Evolutionary conservation across 1,140 invertebrate species (phyloP).

Genomic region (Acromyrmex charruanus): DNA sequence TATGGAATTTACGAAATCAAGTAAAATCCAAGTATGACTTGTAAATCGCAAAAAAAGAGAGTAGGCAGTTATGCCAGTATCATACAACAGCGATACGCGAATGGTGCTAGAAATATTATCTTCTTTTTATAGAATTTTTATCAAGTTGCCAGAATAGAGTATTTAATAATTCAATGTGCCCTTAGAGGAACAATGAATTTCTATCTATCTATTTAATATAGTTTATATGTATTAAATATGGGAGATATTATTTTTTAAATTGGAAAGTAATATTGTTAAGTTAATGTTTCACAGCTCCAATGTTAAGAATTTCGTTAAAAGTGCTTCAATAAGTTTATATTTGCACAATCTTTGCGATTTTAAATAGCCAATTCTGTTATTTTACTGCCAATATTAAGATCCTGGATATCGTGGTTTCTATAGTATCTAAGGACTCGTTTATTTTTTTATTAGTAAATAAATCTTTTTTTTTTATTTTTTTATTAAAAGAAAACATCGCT

Average conservation of each 20-base stretch:
- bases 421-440: conserved; percentile 39
- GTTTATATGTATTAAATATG: conserved; percentile 43
- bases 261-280: conserved; percentile 33
- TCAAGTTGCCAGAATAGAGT: conserved; percentile 74
- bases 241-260: conserved; percentile 22
- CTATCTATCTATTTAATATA: conserved; percentile 24
- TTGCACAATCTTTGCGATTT: conserved; percentile 6
- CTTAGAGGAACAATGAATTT: conserved; percentile 12
- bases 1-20: conserved; percentile 59
- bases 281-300: conserved; percentile 7
- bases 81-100: conserved; percentile 58
- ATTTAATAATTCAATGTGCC: conserved; percentile 75
- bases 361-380: conserved; percentile 50
- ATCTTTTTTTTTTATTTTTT: conserved; percentile 37
- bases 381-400: conserved; percentile 70
- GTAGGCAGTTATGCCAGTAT: conserved; percentile 29
- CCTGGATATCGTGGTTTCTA: conserved; percentile 32
- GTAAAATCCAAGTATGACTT: conserved; percentile 51
- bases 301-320: conserved; percentile 18
- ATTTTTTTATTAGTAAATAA: conserved; percentile 39
- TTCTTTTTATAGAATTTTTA: conserved; percentile 76
- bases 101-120: conserved; percentile 71
- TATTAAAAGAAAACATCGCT: conserved; percentile 16
- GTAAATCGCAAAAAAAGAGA: conserved; percentile 38
- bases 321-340: conserved; percentile 15